phyloP scores from a whole-genome alignment of 2,797 vertebrate genomes.

The Centropyge bicolor region DNA sequence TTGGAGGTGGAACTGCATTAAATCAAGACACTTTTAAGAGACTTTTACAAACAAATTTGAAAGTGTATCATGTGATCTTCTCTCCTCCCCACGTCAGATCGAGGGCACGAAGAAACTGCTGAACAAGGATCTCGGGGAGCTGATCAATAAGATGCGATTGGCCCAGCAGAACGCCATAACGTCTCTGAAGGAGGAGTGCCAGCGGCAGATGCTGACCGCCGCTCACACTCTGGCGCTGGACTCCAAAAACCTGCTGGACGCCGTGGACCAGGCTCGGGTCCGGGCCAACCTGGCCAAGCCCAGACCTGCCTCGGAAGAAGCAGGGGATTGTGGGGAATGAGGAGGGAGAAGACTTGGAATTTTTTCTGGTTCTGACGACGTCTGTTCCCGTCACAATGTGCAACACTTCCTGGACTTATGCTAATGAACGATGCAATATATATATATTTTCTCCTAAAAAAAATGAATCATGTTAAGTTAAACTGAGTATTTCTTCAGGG shows the following conservation, averaged over 20 bases:
- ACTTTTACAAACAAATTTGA: too few species aligned
- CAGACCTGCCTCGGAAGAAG: slow-evolving; percentile 19
- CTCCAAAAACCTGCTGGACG: slow-evolving; percentile 93
- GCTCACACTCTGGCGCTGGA: slow-evolving; percentile 92
- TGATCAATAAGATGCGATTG: slow-evolving; percentile 93
- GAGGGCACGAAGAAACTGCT: slow-evolving; percentile 93
- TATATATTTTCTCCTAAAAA: not conserved
- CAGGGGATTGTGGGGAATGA: not conserved
- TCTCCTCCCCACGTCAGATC: slow-evolving; percentile 80
- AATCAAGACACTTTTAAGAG: not conserved
- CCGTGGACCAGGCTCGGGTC: slow-evolving; percentile 92
- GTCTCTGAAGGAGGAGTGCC: slow-evolving; percentile 91
- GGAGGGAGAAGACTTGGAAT: not conserved
- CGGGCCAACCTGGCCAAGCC: slow-evolving; percentile 86
- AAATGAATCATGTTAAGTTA: not conserved
- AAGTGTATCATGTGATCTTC: not conserved
- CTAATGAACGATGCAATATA: not conserved
- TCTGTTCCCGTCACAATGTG: not conserved
- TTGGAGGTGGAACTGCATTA: too few species aligned
- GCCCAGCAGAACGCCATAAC: slow-evolving; percentile 92
- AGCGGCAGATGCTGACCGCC: slow-evolving; percentile 91
- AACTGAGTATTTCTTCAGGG: not conserved
- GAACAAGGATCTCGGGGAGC: slow-evolving; percentile 91
- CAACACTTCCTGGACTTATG: not conserved
- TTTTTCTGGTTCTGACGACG: not conserved